Evolutionary conservation across 2,888 invertebrate genomes (phyloP).

Genomic region (Apamea monoglypha): DNA sequence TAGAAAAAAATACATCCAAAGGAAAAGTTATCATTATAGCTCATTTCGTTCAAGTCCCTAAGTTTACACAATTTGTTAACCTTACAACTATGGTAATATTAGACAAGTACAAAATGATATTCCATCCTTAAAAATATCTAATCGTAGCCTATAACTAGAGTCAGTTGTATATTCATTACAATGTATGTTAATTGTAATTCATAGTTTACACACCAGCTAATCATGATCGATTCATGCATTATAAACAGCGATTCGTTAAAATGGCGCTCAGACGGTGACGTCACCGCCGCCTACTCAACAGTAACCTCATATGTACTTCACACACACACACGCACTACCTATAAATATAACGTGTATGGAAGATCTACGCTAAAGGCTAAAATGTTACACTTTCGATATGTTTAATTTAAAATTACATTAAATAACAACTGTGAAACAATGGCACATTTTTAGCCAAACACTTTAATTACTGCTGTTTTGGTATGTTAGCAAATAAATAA

Average conservation of each 20-base stretch:
- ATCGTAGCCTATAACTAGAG: conserved; percentile 88
- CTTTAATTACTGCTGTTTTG: conserved; percentile 72
- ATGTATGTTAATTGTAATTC: conserved; percentile 79
- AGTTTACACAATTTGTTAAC: conserved; percentile 88
- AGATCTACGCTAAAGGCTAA: conserved; percentile 90
- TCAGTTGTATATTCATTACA: conserved; percentile 88
- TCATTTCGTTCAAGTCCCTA: conserved; percentile 87
- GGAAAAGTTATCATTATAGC: conserved; percentile 83
- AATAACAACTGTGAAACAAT: conserved; percentile 85
- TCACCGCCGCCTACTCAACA: conserved; percentile 67
- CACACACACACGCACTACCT: conserved; percentile 81
- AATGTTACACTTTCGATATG: conserved; percentile 89
- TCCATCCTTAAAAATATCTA: conserved; percentile 87
- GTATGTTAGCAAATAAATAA: conserved; percentile 75
- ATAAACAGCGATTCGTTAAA: conserved; percentile 74
- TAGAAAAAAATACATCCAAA: conserved; percentile 89
- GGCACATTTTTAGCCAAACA: conserved; percentile 86
- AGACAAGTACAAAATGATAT: conserved; percentile 91
- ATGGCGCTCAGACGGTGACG: conserved; percentile 49
- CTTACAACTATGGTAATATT: conserved; percentile 89
- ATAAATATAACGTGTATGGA: conserved; percentile 84
- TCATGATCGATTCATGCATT: conserved; percentile 79
- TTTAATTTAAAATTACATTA: conserved; percentile 85
- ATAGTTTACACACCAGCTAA: conserved; percentile 81
- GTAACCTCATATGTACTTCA: conserved; percentile 70